Evolutionary conservation across 2,797 vertebrate genomes (phyloP).

Genomic region (Schizothorax lantsangensis): DNA sequence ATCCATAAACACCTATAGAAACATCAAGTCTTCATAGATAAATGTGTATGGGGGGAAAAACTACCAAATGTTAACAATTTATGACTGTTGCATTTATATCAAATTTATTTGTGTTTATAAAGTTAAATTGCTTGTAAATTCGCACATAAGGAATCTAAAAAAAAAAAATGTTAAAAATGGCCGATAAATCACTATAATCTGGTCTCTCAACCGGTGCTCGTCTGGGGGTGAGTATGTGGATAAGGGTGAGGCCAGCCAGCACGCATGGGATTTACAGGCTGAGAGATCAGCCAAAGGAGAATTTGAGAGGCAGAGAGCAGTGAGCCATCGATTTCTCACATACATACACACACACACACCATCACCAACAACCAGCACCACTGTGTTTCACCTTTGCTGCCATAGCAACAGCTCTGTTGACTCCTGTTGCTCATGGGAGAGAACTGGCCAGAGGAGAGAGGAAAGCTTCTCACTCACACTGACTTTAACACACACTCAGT

Average conservation of each 20-base stretch:
- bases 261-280: conserved; percentile 49
- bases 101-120: not conserved
- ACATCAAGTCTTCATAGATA: not conserved
- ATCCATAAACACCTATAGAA: not conserved
- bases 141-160: not conserved
- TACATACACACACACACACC: conserved; percentile 35
- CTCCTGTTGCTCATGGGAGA: conserved; percentile 47
- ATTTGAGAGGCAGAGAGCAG: conserved; percentile 45
- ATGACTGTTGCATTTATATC: not conserved
- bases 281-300: conserved; percentile 45
- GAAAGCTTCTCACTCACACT: conserved; percentile 32
- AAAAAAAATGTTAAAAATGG: conserved; percentile 5
- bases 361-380: conserved; percentile 19
- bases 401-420: conserved; percentile 71
- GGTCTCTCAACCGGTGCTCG: not conserved
- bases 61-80: not conserved
- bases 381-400: conserved; percentile 59
- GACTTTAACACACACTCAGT: conserved; percentile 30
- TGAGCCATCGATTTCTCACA: conserved; percentile 51
- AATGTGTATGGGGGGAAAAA: not conserved
- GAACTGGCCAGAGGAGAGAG: conserved; percentile 45
- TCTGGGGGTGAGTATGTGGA: conserved; percentile 9
- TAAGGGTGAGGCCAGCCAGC: conserved; percentile 33
- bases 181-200: conserved; percentile 27
- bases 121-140: not conserved